A percentile compares a stretch with the other conserved stretches of the same genome.
Conservation (phyloP, 2,113 vertebrate genomes). For the Columba livia region DNA sequence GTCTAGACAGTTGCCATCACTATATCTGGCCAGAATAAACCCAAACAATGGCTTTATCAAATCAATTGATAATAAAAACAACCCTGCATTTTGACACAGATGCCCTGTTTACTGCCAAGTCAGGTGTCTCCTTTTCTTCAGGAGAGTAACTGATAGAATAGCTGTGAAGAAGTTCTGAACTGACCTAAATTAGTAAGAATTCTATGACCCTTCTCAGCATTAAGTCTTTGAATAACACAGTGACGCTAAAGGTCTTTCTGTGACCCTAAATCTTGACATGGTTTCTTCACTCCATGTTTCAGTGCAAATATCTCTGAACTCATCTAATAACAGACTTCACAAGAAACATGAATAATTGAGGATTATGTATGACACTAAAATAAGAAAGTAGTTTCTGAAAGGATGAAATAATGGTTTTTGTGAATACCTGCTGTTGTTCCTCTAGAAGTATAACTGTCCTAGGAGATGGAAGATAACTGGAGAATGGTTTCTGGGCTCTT, state of each 20-base stretch:
- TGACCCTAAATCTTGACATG: not conserved
- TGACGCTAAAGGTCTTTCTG: not conserved
- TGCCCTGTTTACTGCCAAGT: not conserved
- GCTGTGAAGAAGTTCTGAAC: not conserved
- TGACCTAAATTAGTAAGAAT: not conserved
- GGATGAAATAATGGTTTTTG: not conserved
- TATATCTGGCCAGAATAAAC: not conserved
- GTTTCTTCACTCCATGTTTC: not conserved
- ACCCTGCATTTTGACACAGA: not conserved
- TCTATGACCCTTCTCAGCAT: not conserved
- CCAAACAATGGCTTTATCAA: not conserved
- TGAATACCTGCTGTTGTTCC: not conserved
- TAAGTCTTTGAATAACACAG: not conserved
- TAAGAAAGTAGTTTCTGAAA: not conserved
- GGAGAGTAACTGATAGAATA: not conserved
- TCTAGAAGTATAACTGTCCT: not conserved
- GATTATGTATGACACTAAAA: not conserved
- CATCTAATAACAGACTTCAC: not conserved
- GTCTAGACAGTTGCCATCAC: not conserved
- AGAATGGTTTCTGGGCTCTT: not conserved
- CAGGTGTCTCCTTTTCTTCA: not conserved
- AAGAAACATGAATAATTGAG: not conserved
- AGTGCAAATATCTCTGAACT: not conserved
- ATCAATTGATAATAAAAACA: not conserved
- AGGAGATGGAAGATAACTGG: not conserved